Conservation (phyloP, 2,888 invertebrate genomes). For the Teleiodes luculella region DNA sequence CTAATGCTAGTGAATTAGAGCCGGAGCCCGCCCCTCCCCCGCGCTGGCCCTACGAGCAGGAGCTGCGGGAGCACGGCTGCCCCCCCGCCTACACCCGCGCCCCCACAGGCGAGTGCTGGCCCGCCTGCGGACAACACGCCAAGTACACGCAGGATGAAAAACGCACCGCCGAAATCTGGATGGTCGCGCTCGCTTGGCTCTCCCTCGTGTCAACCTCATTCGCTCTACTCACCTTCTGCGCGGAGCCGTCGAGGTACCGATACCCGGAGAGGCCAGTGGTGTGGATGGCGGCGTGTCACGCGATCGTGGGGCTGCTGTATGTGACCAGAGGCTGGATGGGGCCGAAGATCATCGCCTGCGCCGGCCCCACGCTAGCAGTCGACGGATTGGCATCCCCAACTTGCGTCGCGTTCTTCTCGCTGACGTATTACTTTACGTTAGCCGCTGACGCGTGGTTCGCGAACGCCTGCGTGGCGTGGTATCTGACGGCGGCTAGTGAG, state of each 20-base stretch:
- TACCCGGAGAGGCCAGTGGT: slow-evolving; percentile 96
- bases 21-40: slow-evolving; percentile 63
- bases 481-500: slow-evolving; percentile 92
- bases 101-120: slow-evolving; percentile 79
- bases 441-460: slow-evolving; percentile 93
- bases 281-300: slow-evolving; percentile 93
- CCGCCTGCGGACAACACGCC: slow-evolving; percentile 84
- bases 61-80: slow-evolving; percentile 65
- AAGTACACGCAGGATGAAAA: slow-evolving; percentile 83
- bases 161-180: slow-evolving; percentile 84
- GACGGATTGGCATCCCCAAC: slow-evolving; percentile 75
- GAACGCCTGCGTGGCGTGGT: slow-evolving; percentile 92
- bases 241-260: slow-evolving; percentile 92
- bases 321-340: slow-evolving; percentile 82
- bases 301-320: slow-evolving; percentile 87
- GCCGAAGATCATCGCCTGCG: slow-evolving; percentile 51
- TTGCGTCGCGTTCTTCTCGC: slow-evolving; percentile 86
- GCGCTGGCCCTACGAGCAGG: slow-evolving; percentile 64
- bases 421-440: slow-evolving; percentile 87
- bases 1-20: slow-evolving; percentile 64
- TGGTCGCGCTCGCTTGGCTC: slow-evolving; percentile 86
- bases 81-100: slow-evolving; percentile 80
- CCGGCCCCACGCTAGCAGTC: slow-evolving; percentile 60
- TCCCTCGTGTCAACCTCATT: slow-evolving; percentile 90
- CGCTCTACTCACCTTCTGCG: slow-evolving; percentile 90